Conservation (phyloP, 1,140 invertebrate genomes). For the Anastrepha obliqua region DNA sequence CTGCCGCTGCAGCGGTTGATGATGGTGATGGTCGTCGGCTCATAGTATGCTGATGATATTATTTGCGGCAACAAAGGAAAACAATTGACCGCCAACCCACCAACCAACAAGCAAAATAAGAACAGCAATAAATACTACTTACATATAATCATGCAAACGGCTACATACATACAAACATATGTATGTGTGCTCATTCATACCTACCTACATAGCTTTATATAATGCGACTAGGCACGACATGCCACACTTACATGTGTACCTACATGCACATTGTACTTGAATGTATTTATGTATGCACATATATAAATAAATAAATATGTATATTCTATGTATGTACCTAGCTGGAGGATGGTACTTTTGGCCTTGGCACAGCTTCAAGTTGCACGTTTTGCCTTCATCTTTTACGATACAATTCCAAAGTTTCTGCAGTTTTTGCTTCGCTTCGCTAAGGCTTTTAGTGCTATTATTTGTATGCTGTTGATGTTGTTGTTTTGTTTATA, state of each 20-base stretch:
- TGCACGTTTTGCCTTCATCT: constrained; percentile 51
- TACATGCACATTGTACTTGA: no score
- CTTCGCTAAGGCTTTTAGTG: not conserved
- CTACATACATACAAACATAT: not conserved
- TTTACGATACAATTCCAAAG: constrained; percentile 48
- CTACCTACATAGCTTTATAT: not conserved
- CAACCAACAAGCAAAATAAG: not conserved
- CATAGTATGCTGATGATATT: not conserved
- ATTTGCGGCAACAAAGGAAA: constrained; percentile 36
- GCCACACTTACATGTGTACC: no score
- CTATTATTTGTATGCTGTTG: constrained; percentile 1
- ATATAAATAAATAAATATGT: not conserved
- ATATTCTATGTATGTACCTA: no score
- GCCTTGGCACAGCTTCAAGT: constrained; percentile 52
- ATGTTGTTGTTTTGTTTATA: not conserved
- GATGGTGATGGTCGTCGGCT: not conserved
- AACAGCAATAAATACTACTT: constrained; percentile 21
- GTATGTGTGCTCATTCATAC: not conserved
- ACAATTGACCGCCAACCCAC: not conserved
- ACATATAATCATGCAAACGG: constrained; percentile 1
- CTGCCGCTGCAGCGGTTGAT: not conserved
- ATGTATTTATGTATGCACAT: not conserved
- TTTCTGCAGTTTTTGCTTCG: not conserved
- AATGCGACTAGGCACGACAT: no score
- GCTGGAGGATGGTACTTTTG: constrained; percentile 36